Conservation (phyloP, 2,797 vertebrate species). For the Poliocrania exsul region DNA sequence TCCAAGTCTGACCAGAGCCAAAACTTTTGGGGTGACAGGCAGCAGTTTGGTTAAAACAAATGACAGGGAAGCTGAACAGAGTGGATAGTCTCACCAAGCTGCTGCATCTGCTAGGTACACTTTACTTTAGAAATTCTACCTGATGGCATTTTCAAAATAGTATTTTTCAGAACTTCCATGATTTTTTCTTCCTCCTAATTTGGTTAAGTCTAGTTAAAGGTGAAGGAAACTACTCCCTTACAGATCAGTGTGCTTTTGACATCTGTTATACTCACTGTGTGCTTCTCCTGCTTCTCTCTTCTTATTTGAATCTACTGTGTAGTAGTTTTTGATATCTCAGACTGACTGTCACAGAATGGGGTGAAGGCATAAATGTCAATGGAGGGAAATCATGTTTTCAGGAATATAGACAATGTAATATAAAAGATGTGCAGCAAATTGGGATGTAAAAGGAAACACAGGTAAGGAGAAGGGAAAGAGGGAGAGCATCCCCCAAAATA, state of each 20-base stretch:
- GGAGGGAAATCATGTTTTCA: neutral
- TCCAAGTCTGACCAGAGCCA: neutral
- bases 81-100: neutral
- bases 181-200: neutral
- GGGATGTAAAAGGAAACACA: neutral
- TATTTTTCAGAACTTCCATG: neutral
- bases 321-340: neutral
- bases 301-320: fast-evolving
- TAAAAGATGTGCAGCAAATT: neutral
- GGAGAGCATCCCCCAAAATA: neutral
- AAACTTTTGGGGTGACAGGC: neutral
- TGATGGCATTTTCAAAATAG: neutral
- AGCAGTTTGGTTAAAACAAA: neutral
- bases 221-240: neutral
- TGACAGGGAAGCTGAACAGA: neutral
- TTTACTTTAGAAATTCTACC: neutral
- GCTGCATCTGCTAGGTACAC: neutral
- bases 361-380: neutral
- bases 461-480: neutral
- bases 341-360: neutral
- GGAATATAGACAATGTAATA: neutral
- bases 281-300: neutral
- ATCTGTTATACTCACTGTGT: neutral
- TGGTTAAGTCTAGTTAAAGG: neutral
- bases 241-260: neutral